Base-by-base conservation (phyloP, 2,888 invertebrate species). In the Rugalucina vietnamica region DNA sequence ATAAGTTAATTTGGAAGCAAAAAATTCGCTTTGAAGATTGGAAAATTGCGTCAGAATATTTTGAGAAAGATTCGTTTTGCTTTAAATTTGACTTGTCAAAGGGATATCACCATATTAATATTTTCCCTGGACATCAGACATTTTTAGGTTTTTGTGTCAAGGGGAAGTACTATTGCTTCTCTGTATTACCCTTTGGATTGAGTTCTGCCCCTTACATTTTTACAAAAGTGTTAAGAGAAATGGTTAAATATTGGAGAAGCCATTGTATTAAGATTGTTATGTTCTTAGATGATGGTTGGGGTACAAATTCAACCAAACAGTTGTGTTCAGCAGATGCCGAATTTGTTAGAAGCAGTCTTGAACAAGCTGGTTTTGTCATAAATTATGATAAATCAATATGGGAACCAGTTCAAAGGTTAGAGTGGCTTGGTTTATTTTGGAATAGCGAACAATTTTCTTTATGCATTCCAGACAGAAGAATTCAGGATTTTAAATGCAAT, bases 1-100 rank as follows among this genome's bases (percentile, higher is more conserved):
- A 83, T 39, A 75, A 76, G 50, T 78, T 49, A 27, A 70, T 84
- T 34, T 79, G 72, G 57, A 84, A 79, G 79, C 74, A 82, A 65
- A 82, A 71, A 71, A 49, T 81, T 1, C 39, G 79, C 36, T 84
- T 84, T 65, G 81, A 86, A 79, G 84, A 86, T 43, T 81, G 84
- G 84, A 84, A 87, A 82, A 29, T 70, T 18, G 81, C 76, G 18
- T 27, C 70, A 21, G 76, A 81, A 27, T 86, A 81, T 65, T 81
- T 86, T 60, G 57, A 72, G 3, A 74, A 75, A 65, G 72, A 76
- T 69, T 72, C 69, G 72, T 82, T 71, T 71, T 69, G 65, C 18
- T 73, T 74, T 70, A 81, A 83, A 65, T 84, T 79, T 76, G 82
- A 87, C 37, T 50, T 82, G 12, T 76, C 73, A 29, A 82, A 76